Conservation (phyloP, 2,888 invertebrate genomes). For the Athalia circularis region DNA sequence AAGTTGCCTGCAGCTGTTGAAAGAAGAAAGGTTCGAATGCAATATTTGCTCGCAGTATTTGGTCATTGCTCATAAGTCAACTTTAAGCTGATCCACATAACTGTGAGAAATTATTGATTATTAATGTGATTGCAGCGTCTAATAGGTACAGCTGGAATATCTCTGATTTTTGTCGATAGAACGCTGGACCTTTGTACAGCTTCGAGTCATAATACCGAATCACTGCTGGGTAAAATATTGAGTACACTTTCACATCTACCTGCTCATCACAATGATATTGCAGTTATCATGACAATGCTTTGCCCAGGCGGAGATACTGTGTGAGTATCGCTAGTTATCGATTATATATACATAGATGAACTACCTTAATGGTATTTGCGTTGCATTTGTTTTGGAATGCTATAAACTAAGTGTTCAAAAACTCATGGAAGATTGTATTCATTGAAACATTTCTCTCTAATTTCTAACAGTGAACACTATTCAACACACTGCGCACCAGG, state of each 20-base stretch:
- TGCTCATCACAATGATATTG: constrained; percentile 80
- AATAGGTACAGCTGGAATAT: constrained; percentile 70
- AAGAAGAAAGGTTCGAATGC: constrained; percentile 76
- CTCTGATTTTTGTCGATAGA: constrained; percentile 80
- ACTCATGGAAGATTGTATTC: background rate
- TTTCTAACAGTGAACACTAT: constrained; percentile 14
- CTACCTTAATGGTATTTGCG: background rate
- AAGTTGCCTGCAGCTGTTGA: constrained; percentile 65
- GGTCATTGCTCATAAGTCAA: background rate
- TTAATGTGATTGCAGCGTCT: constrained; percentile 51
- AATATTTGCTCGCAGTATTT: background rate
- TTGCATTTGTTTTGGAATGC: background rate
- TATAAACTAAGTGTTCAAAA: too few relatives aligned
- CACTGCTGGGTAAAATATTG: constrained; percentile 79
- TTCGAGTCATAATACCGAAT: constrained; percentile 79
- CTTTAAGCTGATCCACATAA: background rate
- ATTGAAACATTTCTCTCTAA: background rate
- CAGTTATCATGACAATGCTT: constrained; percentile 80
- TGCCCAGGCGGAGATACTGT: constrained; percentile 67
- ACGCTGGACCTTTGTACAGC: constrained; percentile 80
- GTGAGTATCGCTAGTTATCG: constrained; percentile 1
- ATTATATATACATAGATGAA: background rate
- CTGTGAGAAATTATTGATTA: background rate
- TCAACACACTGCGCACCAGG: constrained; percentile 60
- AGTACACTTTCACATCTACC: constrained; percentile 79